Conservation (phyloP, 2,888 invertebrate species). For the Julus scandinavius region DNA sequence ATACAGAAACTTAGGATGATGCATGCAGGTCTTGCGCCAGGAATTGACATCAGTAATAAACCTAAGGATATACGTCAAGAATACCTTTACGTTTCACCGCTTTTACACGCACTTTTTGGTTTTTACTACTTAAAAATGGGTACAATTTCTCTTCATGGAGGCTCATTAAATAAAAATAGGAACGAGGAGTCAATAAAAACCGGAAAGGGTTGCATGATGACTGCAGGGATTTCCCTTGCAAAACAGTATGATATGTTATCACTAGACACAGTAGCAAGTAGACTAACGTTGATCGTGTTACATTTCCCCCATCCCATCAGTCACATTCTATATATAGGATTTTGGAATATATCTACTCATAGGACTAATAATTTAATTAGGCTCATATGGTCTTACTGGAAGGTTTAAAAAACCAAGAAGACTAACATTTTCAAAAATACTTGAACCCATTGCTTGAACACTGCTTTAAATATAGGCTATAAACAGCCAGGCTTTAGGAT, state of each 20-base stretch:
- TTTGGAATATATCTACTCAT: neutral
- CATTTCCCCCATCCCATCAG: neutral
- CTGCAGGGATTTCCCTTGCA: neutral
- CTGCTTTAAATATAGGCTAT: too few species aligned
- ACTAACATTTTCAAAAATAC: neutral
- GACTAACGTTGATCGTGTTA: neutral
- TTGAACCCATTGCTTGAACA: neutral
- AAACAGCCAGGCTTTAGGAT: neutral
- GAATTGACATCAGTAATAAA: too few species aligned
- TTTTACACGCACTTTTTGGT: too few species aligned
- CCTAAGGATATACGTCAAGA: too few species aligned
- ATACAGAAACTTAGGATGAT: too few species aligned
- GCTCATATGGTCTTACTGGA: neutral
- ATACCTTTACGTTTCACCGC: too few species aligned
- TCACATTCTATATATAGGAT: neutral
- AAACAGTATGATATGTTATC: neutral
- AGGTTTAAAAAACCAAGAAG: neutral
- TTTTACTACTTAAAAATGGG: too few species aligned
- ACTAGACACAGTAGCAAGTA: neutral
- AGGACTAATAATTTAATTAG: neutral
- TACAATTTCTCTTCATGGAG: too few species aligned
- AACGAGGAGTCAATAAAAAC: neutral
- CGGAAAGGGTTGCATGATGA: slow-evolving; percentile 4
- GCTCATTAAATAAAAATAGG: too few species aligned
- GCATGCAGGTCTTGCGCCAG: too few species aligned